Conservation (phyloP, 2,113 vertebrate species). For the Heliornis fulica region DNA sequence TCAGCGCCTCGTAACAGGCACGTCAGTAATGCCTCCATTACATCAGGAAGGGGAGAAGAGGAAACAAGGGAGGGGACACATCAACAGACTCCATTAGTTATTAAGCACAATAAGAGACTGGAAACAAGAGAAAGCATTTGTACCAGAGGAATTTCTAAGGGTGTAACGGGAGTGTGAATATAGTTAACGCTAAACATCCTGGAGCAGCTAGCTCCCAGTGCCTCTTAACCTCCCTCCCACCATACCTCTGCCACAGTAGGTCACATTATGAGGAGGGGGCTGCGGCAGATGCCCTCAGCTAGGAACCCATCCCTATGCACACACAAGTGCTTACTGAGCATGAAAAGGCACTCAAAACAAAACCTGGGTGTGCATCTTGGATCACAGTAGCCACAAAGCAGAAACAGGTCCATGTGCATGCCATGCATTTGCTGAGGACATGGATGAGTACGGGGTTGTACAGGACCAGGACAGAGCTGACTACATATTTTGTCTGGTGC, state of each 20-base stretch:
- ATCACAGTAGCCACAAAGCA: neutral
- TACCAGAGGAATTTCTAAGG: neutral
- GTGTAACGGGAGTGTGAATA: neutral
- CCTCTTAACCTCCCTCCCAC: neutral
- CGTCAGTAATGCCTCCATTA: neutral
- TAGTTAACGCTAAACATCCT: neutral
- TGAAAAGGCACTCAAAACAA: neutral
- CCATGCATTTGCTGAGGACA: neutral
- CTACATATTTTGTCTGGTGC: neutral
- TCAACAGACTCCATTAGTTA: neutral
- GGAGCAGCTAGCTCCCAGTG: neutral
- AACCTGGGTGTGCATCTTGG: no score
- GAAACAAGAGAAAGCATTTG: neutral
- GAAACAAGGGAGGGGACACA: neutral
- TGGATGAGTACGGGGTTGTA: neutral
- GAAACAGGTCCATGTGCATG: neutral
- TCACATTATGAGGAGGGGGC: accelerated
- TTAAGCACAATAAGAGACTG: neutral
- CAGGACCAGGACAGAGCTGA: neutral
- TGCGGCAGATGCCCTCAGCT: neutral
- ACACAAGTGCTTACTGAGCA: neutral
- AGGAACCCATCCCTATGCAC: neutral
- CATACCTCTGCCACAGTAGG: neutral
- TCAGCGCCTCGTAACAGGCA: neutral
- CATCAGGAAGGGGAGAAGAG: neutral